phyloP scores from a whole-genome alignment of 1,140 invertebrate genomes.

The Oncopodura yosiiana region DNA sequence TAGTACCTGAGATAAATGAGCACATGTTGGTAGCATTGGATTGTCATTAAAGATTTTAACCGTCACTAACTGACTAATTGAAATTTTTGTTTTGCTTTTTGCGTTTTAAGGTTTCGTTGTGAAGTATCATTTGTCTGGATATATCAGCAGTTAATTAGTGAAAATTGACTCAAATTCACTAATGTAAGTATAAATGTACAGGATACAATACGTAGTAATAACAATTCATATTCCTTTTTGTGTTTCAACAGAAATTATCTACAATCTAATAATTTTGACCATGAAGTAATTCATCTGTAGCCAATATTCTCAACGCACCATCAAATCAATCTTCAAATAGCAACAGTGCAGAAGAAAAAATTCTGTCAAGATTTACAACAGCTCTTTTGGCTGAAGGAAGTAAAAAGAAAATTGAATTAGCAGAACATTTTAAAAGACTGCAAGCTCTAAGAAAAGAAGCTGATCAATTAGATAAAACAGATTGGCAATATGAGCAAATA shows the following conservation, averaged over 20 bases:
- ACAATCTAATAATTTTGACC: neutral
- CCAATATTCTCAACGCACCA: slow-evolving; percentile 1
- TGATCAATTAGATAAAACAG: slow-evolving; percentile 29
- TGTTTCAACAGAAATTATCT: neutral
- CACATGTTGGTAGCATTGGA: too few species aligned
- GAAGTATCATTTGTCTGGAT: too few species aligned
- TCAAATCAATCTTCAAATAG: slow-evolving; percentile 2
- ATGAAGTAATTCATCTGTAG: neutral
- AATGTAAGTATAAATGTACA: too few species aligned
- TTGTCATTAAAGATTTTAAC: too few species aligned
- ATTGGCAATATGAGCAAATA: slow-evolving; percentile 33
- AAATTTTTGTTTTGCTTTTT: too few species aligned
- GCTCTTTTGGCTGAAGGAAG: slow-evolving; percentile 19
- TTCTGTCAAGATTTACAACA: slow-evolving; percentile 7
- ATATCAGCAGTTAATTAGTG: too few species aligned
- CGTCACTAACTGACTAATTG: too few species aligned
- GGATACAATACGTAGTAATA: too few species aligned
- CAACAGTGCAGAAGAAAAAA: slow-evolving; percentile 19
- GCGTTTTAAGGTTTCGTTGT: too few species aligned
- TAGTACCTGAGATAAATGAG: too few species aligned
- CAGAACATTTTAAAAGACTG: slow-evolving; percentile 28
- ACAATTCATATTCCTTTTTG: too few species aligned
- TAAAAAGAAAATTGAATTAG: slow-evolving; percentile 7
- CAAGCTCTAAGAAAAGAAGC: slow-evolving; percentile 26
- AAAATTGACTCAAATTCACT: too few species aligned